Evolutionary conservation across 2,113 vertebrate species (phyloP).

Genomic region (Rafetus swinhoei): DNA sequence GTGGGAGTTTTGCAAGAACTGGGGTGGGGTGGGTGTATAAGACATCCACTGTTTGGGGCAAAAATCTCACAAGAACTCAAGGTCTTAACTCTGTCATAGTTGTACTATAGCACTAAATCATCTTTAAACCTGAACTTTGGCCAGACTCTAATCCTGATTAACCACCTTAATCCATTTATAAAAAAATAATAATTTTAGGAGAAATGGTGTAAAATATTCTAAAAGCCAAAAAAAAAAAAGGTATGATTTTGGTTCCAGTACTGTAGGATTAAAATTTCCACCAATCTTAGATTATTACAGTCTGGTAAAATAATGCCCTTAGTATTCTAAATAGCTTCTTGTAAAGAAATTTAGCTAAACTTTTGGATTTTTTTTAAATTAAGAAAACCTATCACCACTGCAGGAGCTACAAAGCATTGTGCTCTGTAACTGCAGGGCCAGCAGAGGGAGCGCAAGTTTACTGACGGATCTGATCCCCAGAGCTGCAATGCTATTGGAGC

Average conservation of each 20-base stretch:
- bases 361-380: fast-evolving
- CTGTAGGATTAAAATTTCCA: background rate
- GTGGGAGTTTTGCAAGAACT: background rate
- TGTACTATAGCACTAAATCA: background rate
- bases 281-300: background rate
- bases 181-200: background rate
- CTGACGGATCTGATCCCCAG: background rate
- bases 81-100: background rate
- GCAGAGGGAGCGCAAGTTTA: slow-evolving; percentile 24
- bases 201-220: background rate
- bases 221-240: background rate
- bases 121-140: background rate
- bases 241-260: background rate
- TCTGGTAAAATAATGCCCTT: background rate
- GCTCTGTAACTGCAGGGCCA: background rate
- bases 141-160: background rate
- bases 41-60: background rate
- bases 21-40: background rate
- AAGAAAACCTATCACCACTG: fast-evolving
- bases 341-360: background rate
- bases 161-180: background rate
- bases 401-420: fast-evolving
- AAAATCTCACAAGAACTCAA: background rate
- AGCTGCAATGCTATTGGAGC: background rate
- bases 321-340: background rate